Evolutionary conservation across 2,888 invertebrate species (phyloP), one percentile per base, ranked within the genome.

Genomic region (Clusia tigrina): DNA sequence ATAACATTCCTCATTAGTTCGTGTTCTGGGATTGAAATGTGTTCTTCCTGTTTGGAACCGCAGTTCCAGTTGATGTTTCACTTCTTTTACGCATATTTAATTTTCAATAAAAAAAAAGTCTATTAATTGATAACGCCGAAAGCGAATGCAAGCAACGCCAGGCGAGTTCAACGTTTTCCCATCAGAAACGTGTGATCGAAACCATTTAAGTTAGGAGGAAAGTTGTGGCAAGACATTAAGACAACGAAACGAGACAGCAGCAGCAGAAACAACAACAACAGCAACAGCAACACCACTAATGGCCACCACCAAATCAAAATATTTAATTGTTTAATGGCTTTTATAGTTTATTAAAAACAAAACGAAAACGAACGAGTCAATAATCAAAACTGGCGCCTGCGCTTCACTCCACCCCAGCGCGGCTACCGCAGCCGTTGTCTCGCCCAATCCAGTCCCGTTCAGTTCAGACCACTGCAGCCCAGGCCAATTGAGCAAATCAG

Each of bases 111-210:
- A n/a, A 55, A 15, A 23, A 5, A 51, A 51, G 18, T 23, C 12
- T 75, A 74, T 74, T 74, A 73, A 71, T 67, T 74, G 78, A 77
- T 74, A 74, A 69, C 71, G 70, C 73, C 71, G 67, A 71, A 70
- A 48, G 10, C 42, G 5, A 24, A 72, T 62, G 66, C 67, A 62
- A 67, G 60, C 66, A 32, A 32, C 18, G 54, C 15, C 46, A 52
- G 20, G n/a, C 20, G 32, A 52, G 58, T 54, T 37, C 20, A 57
- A 52, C 32, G 51, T 54, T 58, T 62, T 51, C 38, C 52, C 52
- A 56, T 52, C 52, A 52, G 15, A 24, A 53, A 52, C 32, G 60
- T 60, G 59, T 37, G 54, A 54, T 37, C 32, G 17, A 22, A 42
- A 24, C 17, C 37, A 53, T 53, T 60, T 46, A 38, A 38, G 37